Evolutionary conservation across 2,888 invertebrate species (phyloP).

Genomic region (Mythimna albipuncta): DNA sequence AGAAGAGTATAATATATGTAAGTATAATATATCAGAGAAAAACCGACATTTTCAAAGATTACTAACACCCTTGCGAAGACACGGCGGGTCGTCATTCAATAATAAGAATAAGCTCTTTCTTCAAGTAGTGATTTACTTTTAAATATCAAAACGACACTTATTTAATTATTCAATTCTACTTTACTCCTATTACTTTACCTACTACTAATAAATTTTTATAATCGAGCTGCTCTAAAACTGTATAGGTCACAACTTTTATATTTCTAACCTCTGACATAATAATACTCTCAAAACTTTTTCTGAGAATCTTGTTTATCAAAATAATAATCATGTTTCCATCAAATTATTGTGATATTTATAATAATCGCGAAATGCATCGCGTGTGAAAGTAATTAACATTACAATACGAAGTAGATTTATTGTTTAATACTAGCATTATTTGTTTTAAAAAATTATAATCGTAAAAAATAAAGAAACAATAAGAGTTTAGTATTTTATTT

Average conservation of each 20-base stretch:
- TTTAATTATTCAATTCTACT: too few relatives aligned
- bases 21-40: too few relatives aligned
- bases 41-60: too few relatives aligned
- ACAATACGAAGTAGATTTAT: slow-evolving; percentile 7
- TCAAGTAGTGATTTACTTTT: too few relatives aligned
- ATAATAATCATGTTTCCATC: slow-evolving; percentile 21
- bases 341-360: slow-evolving; percentile 24
- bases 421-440: slow-evolving; percentile 12
- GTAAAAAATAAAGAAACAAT: slow-evolving; percentile 6
- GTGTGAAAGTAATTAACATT: slow-evolving; percentile 42
- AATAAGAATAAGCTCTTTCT: too few relatives aligned
- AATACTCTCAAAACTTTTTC: background rate
- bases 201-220: too few relatives aligned
- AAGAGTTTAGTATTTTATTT: background rate
- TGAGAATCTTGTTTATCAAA: slow-evolving; percentile 16
- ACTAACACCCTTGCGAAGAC: too few relatives aligned
- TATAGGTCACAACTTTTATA: background rate
- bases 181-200: too few relatives aligned
- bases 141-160: too few relatives aligned
- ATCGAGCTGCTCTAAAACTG: background rate
- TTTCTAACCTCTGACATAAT: background rate
- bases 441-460: slow-evolving; percentile 30
- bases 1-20: too few relatives aligned
- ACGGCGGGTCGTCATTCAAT: too few relatives aligned
- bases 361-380: slow-evolving; percentile 46